These are phyloP conservation scores for Micrasema minimum DNA, from an alignment of 1,140 invertebrate species.

Conservation along the genomic window DNA sequence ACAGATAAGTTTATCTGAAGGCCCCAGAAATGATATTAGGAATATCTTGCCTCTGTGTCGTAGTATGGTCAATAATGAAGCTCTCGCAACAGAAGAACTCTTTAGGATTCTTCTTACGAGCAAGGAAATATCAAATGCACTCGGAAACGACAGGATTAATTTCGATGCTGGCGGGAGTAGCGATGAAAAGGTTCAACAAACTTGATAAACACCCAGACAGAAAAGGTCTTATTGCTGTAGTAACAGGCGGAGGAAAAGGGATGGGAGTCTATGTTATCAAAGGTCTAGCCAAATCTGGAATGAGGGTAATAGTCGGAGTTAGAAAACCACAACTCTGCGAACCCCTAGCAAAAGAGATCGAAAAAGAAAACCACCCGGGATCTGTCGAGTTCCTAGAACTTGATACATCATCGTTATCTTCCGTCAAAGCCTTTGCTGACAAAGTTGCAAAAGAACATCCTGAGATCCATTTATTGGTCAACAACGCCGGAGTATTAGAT, in stretches of 20 bases:
- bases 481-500: slow-evolving; percentile 92
- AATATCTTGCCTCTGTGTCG: background rate
- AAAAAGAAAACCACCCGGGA: slow-evolving; percentile 65
- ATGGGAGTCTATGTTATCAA: slow-evolving; percentile 87
- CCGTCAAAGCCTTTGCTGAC: slow-evolving; percentile 80
- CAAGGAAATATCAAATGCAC: background rate
- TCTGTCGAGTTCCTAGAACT: slow-evolving; percentile 67
- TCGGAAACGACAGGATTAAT: background rate
- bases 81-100: slow-evolving; percentile 1
- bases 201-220: slow-evolving; percentile 55
- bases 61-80: background rate
- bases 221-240: slow-evolving; percentile 77
- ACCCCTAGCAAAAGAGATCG: slow-evolving; percentile 63
- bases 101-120: background rate
- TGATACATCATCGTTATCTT: slow-evolving; percentile 75
- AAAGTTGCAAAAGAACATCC: slow-evolving; percentile 72
- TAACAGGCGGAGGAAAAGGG: slow-evolving; percentile 89
- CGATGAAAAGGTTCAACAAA: slow-evolving; percentile 7
- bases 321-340: slow-evolving; percentile 69
- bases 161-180: background rate
- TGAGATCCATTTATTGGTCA: slow-evolving; percentile 80
- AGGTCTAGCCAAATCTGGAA: slow-evolving; percentile 81
- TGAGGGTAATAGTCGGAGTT: slow-evolving; percentile 87
- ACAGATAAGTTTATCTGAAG: background rate
- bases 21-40: slow-evolving; percentile 1